Percentiles rank a stretch among this genome's conserved stretches.
Conservation (phyloP, 2,888 invertebrate genomes). For the Pterostichus niger region DNA sequence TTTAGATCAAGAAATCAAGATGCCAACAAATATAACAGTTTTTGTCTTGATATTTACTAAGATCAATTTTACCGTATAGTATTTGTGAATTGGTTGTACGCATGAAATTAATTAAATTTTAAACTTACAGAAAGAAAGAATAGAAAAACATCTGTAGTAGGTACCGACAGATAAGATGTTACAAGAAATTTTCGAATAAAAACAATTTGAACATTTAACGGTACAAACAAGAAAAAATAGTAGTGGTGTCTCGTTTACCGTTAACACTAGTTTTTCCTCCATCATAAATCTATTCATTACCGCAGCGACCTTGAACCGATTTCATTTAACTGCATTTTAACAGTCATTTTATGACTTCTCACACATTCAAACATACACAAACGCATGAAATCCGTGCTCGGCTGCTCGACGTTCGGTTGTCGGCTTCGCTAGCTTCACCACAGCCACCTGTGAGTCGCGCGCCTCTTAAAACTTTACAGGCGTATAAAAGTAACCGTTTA, state of each 20-base stretch:
- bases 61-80: no score
- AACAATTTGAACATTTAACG: no score
- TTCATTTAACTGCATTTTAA: constrained; percentile 62
- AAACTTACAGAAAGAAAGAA: no score
- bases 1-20: no score
- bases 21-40: no score
- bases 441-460: constrained; percentile 48
- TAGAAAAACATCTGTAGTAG: no score
- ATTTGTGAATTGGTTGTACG: no score
- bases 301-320: constrained; percentile 61
- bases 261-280: background rate
- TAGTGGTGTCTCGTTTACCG: background rate
- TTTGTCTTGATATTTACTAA: no score
- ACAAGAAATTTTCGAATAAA: no score
- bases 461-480: constrained; percentile 76
- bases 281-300: constrained; percentile 42
- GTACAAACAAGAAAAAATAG: background rate
- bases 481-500: constrained; percentile 78
- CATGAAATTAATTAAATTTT: no score
- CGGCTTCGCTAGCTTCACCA: background rate
- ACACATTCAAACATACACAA: constrained; percentile 48
- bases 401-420: constrained; percentile 11
- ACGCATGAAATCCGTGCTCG: constrained; percentile 43
- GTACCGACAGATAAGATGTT: no score
- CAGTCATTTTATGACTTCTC: constrained; percentile 58